Evolutionary conservation across 1,140 invertebrate genomes (phyloP).

Genomic region (Lucilia sericata): DNA sequence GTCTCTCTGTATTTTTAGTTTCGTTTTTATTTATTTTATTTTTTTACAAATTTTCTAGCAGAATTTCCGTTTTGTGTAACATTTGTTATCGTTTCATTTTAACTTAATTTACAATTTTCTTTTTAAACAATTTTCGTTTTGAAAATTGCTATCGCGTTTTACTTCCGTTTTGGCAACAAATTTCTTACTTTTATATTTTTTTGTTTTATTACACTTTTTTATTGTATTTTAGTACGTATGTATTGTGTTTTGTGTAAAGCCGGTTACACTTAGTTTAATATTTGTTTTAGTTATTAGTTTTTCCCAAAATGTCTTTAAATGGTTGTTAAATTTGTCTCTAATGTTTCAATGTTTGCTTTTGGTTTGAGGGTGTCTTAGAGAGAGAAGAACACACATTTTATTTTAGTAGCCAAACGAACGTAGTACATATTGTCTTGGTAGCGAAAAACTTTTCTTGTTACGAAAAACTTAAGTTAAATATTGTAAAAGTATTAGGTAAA

Average conservation of each 20-base stretch:
- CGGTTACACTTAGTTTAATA: neutral
- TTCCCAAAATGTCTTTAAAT: neutral
- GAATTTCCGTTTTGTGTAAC: neutral
- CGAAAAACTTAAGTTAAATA: neutral
- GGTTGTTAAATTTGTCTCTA: neutral
- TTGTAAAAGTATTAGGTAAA: neutral
- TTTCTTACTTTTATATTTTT: neutral
- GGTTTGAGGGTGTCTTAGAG: too few species aligned
- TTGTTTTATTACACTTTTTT: neutral
- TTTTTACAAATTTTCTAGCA: too few species aligned
- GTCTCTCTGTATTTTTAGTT: neutral
- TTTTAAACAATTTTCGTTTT: neutral
- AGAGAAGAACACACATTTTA: neutral
- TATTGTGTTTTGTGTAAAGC: neutral
- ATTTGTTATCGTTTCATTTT: neutral
- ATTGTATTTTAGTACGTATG: neutral
- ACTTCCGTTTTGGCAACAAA: neutral
- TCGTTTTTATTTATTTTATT: too few species aligned
- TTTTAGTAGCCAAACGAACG: neutral
- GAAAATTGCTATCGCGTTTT: neutral
- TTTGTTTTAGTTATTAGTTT: slow-evolving; percentile 2
- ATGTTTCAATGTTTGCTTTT: too few species aligned
- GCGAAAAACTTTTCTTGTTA: neutral
- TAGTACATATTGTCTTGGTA: neutral
- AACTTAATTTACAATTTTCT: slow-evolving; percentile 8